phyloP scores from a whole-genome alignment of 2,797 vertebrate genomes.

The Lutjanus argentimaculatus region DNA sequence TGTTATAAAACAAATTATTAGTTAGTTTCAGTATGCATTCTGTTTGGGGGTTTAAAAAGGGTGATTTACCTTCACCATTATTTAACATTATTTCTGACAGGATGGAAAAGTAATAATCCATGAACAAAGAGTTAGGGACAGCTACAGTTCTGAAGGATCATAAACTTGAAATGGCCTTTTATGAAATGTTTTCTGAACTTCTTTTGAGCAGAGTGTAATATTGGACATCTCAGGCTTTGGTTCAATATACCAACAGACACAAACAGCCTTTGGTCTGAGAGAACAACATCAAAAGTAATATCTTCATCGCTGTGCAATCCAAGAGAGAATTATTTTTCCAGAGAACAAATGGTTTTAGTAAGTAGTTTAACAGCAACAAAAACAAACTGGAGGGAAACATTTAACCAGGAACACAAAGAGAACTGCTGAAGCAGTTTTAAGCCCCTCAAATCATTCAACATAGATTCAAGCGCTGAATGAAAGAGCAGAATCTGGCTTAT shows the following conservation, averaged over 20 bases:
- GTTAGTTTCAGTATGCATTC: slow-evolving; percentile 46
- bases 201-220: slow-evolving; percentile 49
- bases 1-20: slow-evolving; percentile 36
- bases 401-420: slow-evolving; percentile 84
- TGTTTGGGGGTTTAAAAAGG: slow-evolving; percentile 27
- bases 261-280: slow-evolving; percentile 73
- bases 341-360: slow-evolving; percentile 77
- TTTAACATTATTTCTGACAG: slow-evolving; percentile 24
- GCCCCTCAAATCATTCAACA: slow-evolving; percentile 81
- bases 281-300: slow-evolving; percentile 76
- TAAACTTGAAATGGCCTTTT: slow-evolving; percentile 39
- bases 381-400: slow-evolving; percentile 82
- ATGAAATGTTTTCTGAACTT: slow-evolving; percentile 38
- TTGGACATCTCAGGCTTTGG: slow-evolving; percentile 70
- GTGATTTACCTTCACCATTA: slow-evolving; percentile 26
- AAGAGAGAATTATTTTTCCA: slow-evolving; percentile 73
- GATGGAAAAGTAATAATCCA: slow-evolving; percentile 20
- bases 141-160: slow-evolving; percentile 22
- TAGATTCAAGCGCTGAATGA: slow-evolving; percentile 77
- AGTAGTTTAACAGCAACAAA: slow-evolving; percentile 78
- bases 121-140: slow-evolving; percentile 32
- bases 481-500: slow-evolving; percentile 78
- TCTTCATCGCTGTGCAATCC: slow-evolving; percentile 68
- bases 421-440: slow-evolving; percentile 78
- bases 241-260: slow-evolving; percentile 62